Evolutionary conservation across 2,113 vertebrate species (phyloP), one percentile per base, ranked within the genome.

Genomic region (Rhynchopsitta pachyrhyncha): DNA sequence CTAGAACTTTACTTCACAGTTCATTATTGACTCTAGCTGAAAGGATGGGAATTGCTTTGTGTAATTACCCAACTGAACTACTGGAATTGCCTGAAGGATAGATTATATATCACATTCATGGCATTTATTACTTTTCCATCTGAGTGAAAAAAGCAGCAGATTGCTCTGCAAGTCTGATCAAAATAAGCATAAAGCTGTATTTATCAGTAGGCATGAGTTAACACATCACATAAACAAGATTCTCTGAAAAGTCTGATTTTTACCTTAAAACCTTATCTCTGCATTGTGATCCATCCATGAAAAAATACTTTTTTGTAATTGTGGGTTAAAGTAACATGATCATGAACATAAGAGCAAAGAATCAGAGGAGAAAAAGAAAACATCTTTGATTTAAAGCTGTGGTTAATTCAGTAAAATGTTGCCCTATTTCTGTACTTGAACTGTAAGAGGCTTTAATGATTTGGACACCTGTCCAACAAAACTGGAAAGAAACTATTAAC

Each of bases 61-160:
- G 85, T 96, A 96, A 97, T 96, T 97, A 93, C 67, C 79, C 33
- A 75, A 55, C 9, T 84, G 94, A 92, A 85, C 50, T 88, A 53
- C 50, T 86, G 88, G 70, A 92, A 75, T 73, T 90, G 91, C 93
- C 91, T 88, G 81, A 94, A 94, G 95, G 76, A 81, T 88, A 68
- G 93, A 71, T 86, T 90, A 70, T 93, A 41, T 88, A 93, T 97
- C 63, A 82, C 22, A 17, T 81, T 92, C 59, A 5, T 75, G 84
- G 63, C 73, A 83, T 92, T 95, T 96, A 95, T 93, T 95, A 86
- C 60, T 90, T 94, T 86, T 92, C 82, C 79, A 88, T 90, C 79
- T 59, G 76, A 93, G 47, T 52, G 64, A 17, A 69, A 82, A 96
- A 83, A 79, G 9, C 7, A 10, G 47, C 33, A 55, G 71, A 55